phyloP scores from a whole-genome alignment of 2,797 vertebrate genomes.

The Gorsachius magnificus region DNA sequence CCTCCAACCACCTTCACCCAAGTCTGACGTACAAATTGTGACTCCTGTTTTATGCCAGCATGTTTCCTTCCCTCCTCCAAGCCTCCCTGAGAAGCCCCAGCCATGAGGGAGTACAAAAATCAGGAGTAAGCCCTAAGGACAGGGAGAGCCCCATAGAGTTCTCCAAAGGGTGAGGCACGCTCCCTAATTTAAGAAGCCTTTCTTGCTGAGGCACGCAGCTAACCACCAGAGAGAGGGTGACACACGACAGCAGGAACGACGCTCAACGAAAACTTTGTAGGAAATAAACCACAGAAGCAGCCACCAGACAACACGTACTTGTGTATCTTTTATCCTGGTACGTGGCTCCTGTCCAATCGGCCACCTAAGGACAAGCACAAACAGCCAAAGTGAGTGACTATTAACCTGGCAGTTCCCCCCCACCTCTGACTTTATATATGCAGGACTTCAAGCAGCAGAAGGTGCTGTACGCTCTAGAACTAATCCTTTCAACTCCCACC shows the following conservation, averaged over 20 bases:
- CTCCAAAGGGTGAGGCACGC: background rate
- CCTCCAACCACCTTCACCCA: background rate
- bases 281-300: background rate
- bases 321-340: constrained; percentile 99
- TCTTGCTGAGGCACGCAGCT: background rate
- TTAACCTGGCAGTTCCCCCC: fast-evolving
- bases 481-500: background rate
- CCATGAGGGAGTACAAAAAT: background rate
- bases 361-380: constrained; percentile 81
- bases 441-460: background rate
- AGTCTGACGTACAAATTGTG: background rate
- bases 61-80: fast-evolving
- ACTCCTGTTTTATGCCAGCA: background rate
- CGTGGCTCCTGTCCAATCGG: constrained; percentile 98
- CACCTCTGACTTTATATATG: fast-evolving
- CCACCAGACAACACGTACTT: constrained; percentile 79
- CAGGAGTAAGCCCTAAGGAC: background rate
- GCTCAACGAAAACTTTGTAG: background rate
- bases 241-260: background rate
- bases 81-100: background rate
- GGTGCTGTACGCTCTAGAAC: fast-evolving
- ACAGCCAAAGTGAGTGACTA: background rate
- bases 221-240: background rate
- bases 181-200: background rate
- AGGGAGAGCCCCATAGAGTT: background rate